Percentiles rank a stretch among this genome's conserved stretches.
phyloP scores from a whole-genome alignment of 2,113 vertebrate genomes.

The Hemiprocne comata region DNA sequence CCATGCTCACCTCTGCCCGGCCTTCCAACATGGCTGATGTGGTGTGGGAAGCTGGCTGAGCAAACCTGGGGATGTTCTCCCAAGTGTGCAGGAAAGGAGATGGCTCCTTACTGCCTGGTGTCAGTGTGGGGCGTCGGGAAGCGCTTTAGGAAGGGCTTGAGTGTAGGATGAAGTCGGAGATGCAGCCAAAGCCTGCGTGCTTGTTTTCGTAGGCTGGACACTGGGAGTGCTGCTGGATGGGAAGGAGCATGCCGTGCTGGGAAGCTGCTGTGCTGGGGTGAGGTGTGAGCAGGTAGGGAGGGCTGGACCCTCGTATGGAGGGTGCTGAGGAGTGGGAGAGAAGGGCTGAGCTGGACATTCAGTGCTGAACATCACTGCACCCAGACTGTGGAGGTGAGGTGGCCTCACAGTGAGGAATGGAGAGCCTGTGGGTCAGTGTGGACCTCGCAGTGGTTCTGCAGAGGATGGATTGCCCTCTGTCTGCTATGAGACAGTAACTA shows the following conservation, averaged over 20 bases:
- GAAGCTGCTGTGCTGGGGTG: background rate
- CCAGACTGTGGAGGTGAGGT: rapidly evolving
- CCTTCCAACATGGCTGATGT: no score
- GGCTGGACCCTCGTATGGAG: rapidly evolving
- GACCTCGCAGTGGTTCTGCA: background rate
- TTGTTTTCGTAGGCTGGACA: rapidly evolving
- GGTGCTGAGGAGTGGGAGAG: background rate
- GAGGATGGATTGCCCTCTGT: background rate
- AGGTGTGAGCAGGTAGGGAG: no score
- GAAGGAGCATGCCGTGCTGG: rapidly evolving
- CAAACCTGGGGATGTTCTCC: background rate
- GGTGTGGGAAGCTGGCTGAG: no score
- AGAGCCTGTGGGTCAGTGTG: background rate
- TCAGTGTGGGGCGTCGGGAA: background rate
- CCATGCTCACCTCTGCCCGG: no score
- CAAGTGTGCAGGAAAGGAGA: background rate
- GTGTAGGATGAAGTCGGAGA: no score
- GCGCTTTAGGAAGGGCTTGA: rapidly evolving
- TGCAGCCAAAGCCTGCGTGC: rapidly evolving
- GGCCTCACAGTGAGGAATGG: rapidly evolving
- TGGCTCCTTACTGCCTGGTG: background rate
- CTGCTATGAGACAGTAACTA: background rate
- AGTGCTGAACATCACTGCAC: rapidly evolving
- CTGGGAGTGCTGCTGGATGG: background rate
- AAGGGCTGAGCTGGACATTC: background rate